Conservation (phyloP, 2,797 vertebrate genomes). For the Brachyalestes nurse region DNA sequence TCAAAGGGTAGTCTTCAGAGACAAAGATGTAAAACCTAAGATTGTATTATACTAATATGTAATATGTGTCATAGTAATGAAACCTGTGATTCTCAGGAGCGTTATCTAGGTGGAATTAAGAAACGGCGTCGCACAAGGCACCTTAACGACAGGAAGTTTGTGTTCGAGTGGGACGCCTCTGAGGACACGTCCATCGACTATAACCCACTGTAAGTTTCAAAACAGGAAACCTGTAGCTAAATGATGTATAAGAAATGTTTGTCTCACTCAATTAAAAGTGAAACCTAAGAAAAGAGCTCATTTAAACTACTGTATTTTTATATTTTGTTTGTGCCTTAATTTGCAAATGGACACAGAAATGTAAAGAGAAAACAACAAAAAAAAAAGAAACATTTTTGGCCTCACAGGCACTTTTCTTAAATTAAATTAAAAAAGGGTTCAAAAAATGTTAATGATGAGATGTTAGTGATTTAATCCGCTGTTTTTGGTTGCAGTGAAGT, state of each 20-base stretch:
- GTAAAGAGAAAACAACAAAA: not conserved
- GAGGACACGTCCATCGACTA: constrained; percentile 97
- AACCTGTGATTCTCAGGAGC: constrained; percentile 78
- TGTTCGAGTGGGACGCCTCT: constrained; percentile 97
- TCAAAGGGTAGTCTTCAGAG: no score
- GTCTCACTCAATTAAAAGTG: no score
- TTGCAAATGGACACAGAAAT: not conserved
- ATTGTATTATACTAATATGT: not conserved
- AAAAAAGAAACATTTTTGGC: not conserved
- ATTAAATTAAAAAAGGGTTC: no score
- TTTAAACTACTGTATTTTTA: not conserved
- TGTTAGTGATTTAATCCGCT: not conserved
- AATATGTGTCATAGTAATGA: not conserved
- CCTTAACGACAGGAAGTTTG: constrained; percentile 97
- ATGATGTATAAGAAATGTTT: no score
- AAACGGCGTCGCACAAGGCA: constrained; percentile 94
- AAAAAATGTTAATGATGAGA: not conserved
- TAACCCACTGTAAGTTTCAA: constrained; percentile 90
- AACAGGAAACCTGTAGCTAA: no score
- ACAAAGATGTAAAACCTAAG: no score
- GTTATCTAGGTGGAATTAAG: constrained; percentile 93
- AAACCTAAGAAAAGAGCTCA: no score
- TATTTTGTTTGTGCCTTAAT: not conserved
- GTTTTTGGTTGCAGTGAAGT: not conserved
- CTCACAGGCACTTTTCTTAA: not conserved